A percentile compares a stretch with the other conserved stretches of the same genome.
Conservation (phyloP, 2,113 vertebrate species). For the Typhlomys cinereus region DNA sequence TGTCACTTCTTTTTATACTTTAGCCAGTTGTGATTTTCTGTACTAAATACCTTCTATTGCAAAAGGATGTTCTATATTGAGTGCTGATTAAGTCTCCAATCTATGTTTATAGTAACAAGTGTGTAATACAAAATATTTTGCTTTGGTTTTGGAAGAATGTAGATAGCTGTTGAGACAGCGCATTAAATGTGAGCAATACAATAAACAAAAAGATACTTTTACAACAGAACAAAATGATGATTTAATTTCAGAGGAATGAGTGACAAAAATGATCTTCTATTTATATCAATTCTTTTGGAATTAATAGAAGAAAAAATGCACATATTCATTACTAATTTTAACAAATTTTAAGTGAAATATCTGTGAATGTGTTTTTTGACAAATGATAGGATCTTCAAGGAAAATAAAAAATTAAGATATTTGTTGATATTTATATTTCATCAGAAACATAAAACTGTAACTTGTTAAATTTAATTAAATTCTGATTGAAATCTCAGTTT, state of each 20-base stretch:
- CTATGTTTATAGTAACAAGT: no score
- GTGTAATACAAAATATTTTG: no score
- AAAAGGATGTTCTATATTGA: no score
- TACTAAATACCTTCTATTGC: no score
- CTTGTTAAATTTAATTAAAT: constrained; percentile 49
- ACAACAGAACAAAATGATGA: constrained; percentile 27
- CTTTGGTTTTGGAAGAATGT: constrained; percentile 50
- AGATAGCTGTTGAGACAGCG: constrained; percentile 32
- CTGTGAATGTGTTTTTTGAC: constrained; percentile 39
- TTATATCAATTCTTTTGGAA: neutral
- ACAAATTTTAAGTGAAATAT: constrained; percentile 22
- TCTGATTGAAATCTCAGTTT: constrained; percentile 28
- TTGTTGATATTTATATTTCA: neutral
- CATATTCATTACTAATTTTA: neutral
- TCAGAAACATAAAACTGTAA: neutral
- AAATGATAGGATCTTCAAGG: neutral
- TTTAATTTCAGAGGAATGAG: neutral
- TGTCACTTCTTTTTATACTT: no score
- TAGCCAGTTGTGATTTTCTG: no score
- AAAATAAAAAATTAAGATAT: constrained; percentile 27
- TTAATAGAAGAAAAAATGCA: neutral
- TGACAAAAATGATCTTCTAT: neutral
- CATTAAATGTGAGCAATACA: constrained; percentile 23
- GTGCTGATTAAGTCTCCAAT: no score
- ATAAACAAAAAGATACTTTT: neutral